phyloP scores from a whole-genome alignment of 2,113 vertebrate genomes.

The Daphoenositta chrysoptera region DNA sequence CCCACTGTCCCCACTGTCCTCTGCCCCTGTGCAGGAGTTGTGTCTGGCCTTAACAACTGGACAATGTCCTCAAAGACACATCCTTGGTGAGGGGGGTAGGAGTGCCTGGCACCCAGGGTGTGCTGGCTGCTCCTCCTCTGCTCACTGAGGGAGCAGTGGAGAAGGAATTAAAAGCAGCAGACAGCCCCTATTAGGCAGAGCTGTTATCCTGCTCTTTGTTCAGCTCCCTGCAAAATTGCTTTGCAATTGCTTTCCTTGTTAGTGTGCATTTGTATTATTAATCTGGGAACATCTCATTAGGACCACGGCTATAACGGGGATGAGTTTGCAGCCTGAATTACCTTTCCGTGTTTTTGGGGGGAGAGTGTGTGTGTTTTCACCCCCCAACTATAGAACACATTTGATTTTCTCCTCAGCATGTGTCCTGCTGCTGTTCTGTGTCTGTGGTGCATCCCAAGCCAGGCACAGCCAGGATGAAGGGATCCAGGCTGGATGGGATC shows the following conservation, averaged over 20 bases:
- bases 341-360: not conserved
- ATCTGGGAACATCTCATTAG: not conserved
- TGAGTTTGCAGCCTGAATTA: not conserved
- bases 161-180: not conserved
- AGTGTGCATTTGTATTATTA: not conserved
- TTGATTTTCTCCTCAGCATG: rapidly evolving
- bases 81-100: not conserved
- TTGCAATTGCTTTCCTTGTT: not conserved
- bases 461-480: not conserved
- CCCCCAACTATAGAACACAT: rapidly evolving
- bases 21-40: not conserved
- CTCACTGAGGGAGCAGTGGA: not conserved
- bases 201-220: not conserved
- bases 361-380: not conserved
- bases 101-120: not conserved
- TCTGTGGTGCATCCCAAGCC: not conserved
- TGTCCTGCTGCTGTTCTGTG: not conserved
- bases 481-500: not conserved
- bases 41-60: not conserved
- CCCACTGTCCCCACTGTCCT: not conserved
- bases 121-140: not conserved
- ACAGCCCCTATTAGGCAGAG: not conserved
- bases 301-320: not conserved
- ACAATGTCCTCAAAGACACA: not conserved
- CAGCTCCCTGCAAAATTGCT: not conserved